Base-by-base conservation (phyloP, 2,888 invertebrate genomes). In the Erannis defoliaria region DNA sequence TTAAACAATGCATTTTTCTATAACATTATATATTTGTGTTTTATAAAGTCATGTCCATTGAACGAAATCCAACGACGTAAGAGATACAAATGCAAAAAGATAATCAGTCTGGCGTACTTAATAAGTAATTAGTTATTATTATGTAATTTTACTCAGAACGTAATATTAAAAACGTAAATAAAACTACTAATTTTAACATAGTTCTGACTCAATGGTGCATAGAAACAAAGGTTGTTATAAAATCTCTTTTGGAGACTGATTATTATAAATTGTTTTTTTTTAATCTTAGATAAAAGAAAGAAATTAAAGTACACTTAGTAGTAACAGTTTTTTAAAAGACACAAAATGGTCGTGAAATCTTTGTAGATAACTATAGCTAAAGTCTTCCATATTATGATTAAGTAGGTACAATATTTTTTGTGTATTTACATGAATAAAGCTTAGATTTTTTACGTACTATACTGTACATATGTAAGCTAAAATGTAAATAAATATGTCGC, bases 161-260 rank as follows among this genome's bases (percentile, higher is more conserved):
- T 49, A 43, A 43, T 10, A 48, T 48, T 48, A n/a, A 26, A 48
- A 4, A 46, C 29, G 26, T 51, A 55, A 63, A 54, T 46, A 53
- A 54, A 57, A 42, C 42, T 42, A 54, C 56, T 62, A 62, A 62
- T 38, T 59, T 67, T 55, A 43, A 49, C 61, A 68, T 73, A 73
- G 67, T 74, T 71, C 70, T 74, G 71, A 74, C 67, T 73, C 59
- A 67, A 76, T 79, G 82, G 83, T 86, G 82, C 85, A 81, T 75
- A 76, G 74, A 73, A 80, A 78, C 75, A 75, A 74, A 82, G 85
- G 84, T 86, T 87, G 86, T 86, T 78, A 78, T 74, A 75, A 79
- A 77, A 70, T 78, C 84, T 89, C 83, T 81, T 74, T 75, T 74
- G 77, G 89, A 91, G 92, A 92, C 92, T 92, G 92, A 92, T 84